Evolutionary conservation across 2,113 vertebrate species (phyloP), one percentile per base, ranked within the genome.

Genomic region (Ifrita kowaldi): DNA sequence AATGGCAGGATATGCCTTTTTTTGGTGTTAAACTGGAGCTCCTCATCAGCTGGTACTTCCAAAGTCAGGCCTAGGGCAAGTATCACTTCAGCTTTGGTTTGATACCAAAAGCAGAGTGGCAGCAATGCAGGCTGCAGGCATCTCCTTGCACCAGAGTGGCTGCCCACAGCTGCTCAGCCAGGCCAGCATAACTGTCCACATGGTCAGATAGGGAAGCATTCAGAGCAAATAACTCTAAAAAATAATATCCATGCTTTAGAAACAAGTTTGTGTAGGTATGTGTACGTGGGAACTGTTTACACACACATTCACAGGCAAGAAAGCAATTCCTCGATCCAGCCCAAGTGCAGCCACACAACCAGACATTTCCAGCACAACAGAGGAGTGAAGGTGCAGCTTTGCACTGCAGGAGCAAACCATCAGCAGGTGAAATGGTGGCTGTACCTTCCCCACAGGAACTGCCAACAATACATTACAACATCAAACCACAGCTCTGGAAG

Each of bases 1-100:
- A 93, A 91, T 28, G 32, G 87, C 75, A 91, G 44, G 10, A 52
- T 77, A 87, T 91, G 92, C 70, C 97, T 91, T 92, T 97, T 96
- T 95, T 94, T 95, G 88, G 96, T 75, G 59, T 75, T 92, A 65
- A 76, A 65, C 49, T 93, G 52, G 73, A 92, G 60, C 56, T 84
- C 47, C 63, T 90, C 50, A 89, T 75, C 73, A 89, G 84, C 39
- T 79, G 73, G 62, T 47, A 91, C 39, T 33, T 35, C 13, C 22
- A 39, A 92, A 95, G 76, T 22, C 59, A 87, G 47, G 24, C 68
- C 23, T 18, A 74, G 30, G 44, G 47, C 44, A 86, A 90, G 24
- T 28, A 74, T 37, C 76, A 71, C 50, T 90, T 59, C 5, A 94
- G 13, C 39, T 60, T 47, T 84, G 49, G 60, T 63, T 84, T 87